Conservation (phyloP, 1,140 invertebrate species). For the Physella acuta region DNA sequence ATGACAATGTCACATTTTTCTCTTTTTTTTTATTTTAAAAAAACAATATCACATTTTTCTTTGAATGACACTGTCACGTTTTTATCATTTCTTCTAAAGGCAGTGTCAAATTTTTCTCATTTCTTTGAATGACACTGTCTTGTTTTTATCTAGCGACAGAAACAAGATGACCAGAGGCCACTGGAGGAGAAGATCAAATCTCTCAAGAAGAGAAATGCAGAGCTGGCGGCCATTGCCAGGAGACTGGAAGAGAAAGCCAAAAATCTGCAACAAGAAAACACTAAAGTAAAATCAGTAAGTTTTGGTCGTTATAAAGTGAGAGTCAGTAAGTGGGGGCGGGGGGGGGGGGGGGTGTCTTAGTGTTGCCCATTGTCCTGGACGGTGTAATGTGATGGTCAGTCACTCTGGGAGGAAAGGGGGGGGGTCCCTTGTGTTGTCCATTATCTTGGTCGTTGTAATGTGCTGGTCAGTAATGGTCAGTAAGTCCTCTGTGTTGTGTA, state of each 20-base stretch:
- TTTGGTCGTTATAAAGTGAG: neutral
- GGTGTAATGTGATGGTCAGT: neutral
- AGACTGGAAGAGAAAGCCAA: slow-evolving; percentile 62
- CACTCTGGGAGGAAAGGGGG: neutral
- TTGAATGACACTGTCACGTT: too few relatives aligned
- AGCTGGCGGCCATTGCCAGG: slow-evolving; percentile 60
- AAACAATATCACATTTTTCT: too few relatives aligned
- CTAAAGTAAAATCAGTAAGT: slow-evolving; percentile 40
- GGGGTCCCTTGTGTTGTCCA: too few relatives aligned
- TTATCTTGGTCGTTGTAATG: too few relatives aligned
- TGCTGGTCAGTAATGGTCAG: too few relatives aligned
- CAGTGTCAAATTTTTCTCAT: too few relatives aligned
- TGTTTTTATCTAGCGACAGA: slow-evolving; percentile 45
- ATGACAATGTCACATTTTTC: too few relatives aligned
- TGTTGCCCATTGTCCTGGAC: neutral
- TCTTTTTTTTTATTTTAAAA: too few relatives aligned
- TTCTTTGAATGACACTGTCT: too few relatives aligned
- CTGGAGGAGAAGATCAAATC: slow-evolving; percentile 59
- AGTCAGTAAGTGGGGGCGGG: neutral
- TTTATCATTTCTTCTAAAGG: too few relatives aligned
- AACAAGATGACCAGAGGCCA: slow-evolving; percentile 58
- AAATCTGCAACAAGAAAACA: slow-evolving; percentile 55
- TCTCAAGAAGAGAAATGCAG: slow-evolving; percentile 60
- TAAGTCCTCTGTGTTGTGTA: too few relatives aligned
- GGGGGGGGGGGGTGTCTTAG: neutral